Evolutionary conservation across 2,888 invertebrate genomes (phyloP), one percentile per base, ranked within the genome.

Genomic region (Agrochola lychnidis): DNA sequence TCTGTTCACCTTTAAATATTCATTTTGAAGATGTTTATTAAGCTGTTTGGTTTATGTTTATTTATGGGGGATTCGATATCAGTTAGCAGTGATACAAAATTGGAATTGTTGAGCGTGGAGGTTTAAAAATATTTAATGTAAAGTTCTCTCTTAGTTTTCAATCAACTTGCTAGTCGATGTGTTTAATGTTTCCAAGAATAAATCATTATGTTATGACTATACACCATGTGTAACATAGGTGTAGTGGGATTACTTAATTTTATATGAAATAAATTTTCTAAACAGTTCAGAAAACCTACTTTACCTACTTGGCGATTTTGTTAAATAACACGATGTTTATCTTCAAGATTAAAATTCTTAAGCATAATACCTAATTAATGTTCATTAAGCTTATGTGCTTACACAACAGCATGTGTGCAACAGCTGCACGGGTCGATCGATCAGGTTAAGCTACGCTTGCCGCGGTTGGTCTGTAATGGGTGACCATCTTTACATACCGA

Each of bases 1-100:
- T 57, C 42, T 57, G 71, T 36, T 79, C 72, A 86, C 79, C 67
- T 86, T 78, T 70, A 67, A 70, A 78, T 84, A 63, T 67, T 51
- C 42, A 53, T 59, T 76, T 70, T 36, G 19, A 40, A 66, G 48
- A 80, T 67, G 25, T 76, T 72, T 61, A 62, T 53, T 64, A n/a
- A 73, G 19, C 48, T 25, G 48, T 69, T 75, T 45, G 45, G 30
- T 30, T 40, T 16, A n/a, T 70, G 19, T 66, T 84, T 84, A 70
- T 67, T 67, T 63, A 48, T 36, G 12, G 51, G n/a, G 7, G 7
- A 40, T 19, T 68, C 19, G 16, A 57, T 48, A 22, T 63, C 22
- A 36, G 16, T 36, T 64, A 16, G 4, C 19, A 36, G n/a, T 30
- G 10, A 25, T 57, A 19, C n/a, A 9, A 40, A 16, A 22, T 42